Base-by-base conservation (phyloP, 2,113 vertebrate genomes). In the Lepus timidus region DNA sequence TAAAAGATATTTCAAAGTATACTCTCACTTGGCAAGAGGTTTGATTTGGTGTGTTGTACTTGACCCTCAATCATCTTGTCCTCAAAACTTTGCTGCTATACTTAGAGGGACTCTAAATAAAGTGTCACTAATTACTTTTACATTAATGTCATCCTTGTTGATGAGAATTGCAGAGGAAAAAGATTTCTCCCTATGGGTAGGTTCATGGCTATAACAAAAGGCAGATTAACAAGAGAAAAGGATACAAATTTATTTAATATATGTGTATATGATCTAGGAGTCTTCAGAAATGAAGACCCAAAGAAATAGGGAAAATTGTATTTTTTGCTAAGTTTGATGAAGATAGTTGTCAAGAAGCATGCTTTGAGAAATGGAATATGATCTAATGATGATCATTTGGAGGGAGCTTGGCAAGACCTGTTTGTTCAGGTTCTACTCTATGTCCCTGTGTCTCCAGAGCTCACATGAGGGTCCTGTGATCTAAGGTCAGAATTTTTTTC, bases 51-150 rank as follows among this genome's bases (percentile, higher is more conserved):
- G n/a, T 39, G 39, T n/a, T 51, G 8, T 13, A n/a, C 29, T 62
- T 61, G 5, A 39, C 10, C 29, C 19, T 4, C 27, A 27, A 33
- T 82, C 16, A 51, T 29, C 36, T 83, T 51, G 78, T 84, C 49
- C 55, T 85, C 65, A 88, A 25, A 88, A 55, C 13, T 16, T 52
- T 49, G 9, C 16, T 80, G 10, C 58, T 84, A 6, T 61, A 13
- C 73, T 76, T 75, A 84, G 29, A 58, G 16, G 25, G 12, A 85
- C 33, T 79, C 25, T 89, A 65, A 82, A 80, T 64, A 71, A 92
- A 76, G 23, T 29, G n/a, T 73, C 44, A 33, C n/a, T 88, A 78
- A 68, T 88, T 82, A 80, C 82, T 87, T 90, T 85, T 67, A 85
- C 81, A 27, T 61, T 88, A 52, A 86, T 86, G 23, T n/a, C 1